Percentiles rank a stretch among this genome's conserved stretches.
These are phyloP conservation scores for Julus scandinavius DNA, from an alignment of 2,888 invertebrate species.

Conservation along the genomic window DNA sequence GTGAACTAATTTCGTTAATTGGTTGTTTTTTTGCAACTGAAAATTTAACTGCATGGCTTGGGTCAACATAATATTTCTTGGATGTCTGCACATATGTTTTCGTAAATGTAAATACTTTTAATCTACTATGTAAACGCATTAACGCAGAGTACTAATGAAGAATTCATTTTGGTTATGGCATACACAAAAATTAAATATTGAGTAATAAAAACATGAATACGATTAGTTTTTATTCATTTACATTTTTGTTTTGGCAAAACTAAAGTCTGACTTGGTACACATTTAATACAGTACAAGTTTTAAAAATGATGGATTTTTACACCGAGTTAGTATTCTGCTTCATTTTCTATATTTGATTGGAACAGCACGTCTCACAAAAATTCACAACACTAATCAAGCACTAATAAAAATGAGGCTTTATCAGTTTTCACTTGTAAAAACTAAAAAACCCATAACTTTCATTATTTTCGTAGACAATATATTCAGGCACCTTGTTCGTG, in stretches of 20 bases:
- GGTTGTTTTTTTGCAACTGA: not conserved
- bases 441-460: not conserved
- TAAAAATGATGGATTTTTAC: no score
- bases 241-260: no score
- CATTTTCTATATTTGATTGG: no score
- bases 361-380: not conserved
- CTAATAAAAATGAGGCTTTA: no score
- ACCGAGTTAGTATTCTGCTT: no score
- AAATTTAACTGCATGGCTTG: not conserved
- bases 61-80: constrained; percentile 23
- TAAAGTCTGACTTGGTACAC: no score
- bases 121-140: not conserved
- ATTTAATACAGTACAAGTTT: no score
- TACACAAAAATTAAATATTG: not conserved
- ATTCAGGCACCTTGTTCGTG: not conserved
- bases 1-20: not conserved
- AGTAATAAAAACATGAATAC: no score
- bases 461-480: not conserved
- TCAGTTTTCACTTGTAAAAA: not conserved
- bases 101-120: not conserved
- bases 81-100: not conserved
- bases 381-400: not conserved
- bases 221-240: no score
- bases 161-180: not conserved
- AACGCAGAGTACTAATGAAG: not conserved